Percentiles rank a stretch among this genome's conserved stretches.
Evolutionary conservation across 2,113 vertebrate genomes (phyloP).

Genomic region (Origma solitaria): DNA sequence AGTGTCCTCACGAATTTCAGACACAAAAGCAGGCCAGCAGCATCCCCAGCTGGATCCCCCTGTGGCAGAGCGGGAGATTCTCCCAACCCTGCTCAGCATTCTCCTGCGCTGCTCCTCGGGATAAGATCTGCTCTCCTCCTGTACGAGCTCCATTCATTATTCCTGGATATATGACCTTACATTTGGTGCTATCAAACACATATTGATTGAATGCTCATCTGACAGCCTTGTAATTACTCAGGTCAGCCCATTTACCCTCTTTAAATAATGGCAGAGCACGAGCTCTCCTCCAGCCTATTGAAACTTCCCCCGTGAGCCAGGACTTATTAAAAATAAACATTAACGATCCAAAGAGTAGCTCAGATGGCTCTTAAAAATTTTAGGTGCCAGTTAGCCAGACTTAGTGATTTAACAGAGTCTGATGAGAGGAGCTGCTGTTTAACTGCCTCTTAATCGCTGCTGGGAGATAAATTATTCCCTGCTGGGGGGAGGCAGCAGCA

Average conservation of each 20-base stretch:
- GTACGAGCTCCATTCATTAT: neutral
- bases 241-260: slow-evolving; percentile 33
- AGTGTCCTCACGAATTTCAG: fast-evolving
- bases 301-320: neutral
- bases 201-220: slow-evolving; percentile 26
- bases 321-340: slow-evolving; percentile 62
- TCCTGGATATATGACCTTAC: neutral
- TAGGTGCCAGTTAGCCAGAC: slow-evolving; percentile 31
- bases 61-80: fast-evolving
- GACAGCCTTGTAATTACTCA: slow-evolving; percentile 21
- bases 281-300: neutral
- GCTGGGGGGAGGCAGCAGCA: neutral
- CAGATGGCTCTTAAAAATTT: slow-evolving; percentile 43
- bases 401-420: neutral
- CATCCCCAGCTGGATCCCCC: fast-evolving
- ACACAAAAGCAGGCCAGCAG: neutral
- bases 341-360: slow-evolving; percentile 38
- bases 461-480: neutral
- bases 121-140: neutral
- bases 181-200: neutral
- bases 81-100: neutral
- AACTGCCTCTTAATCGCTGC: slow-evolving; percentile 11
- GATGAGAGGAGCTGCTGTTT: neutral
- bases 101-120: neutral
- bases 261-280: neutral